Percentiles rank a stretch among this genome's conserved stretches.
These are phyloP conservation scores for Cnemophilus loriae DNA, from an alignment of 2,113 vertebrate genomes.

Conservation along the genomic window DNA sequence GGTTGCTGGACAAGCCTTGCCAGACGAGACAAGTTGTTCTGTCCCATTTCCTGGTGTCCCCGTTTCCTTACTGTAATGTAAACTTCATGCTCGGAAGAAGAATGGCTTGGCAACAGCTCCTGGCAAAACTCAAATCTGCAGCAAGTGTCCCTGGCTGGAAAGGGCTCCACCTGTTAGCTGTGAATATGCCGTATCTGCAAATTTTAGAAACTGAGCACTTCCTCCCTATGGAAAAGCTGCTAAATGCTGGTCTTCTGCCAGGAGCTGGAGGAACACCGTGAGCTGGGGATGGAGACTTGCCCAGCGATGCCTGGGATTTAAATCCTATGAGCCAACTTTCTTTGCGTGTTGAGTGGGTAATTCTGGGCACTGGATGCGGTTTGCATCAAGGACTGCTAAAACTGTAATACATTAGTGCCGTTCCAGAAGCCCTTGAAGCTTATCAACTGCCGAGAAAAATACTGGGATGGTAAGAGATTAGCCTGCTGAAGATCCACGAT, in stretches of 20 bases:
- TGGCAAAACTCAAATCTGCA: neutral
- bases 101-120: neutral
- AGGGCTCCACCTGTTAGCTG: slow-evolving; percentile 21
- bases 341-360: neutral
- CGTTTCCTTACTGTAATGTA: neutral
- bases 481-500: neutral
- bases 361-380: neutral
- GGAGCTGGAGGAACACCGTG: neutral
- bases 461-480: neutral
- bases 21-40: neutral
- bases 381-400: slow-evolving; percentile 8
- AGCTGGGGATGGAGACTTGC: slow-evolving; percentile 16
- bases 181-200: neutral
- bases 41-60: neutral
- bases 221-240: slow-evolving; percentile 61
- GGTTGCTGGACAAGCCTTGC: neutral
- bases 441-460: neutral
- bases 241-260: slow-evolving; percentile 20
- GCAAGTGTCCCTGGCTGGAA: neutral
- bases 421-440: neutral
- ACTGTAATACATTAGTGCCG: neutral
- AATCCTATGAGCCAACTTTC: neutral
- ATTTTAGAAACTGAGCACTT: slow-evolving; percentile 63
- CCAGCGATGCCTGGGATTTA: neutral
- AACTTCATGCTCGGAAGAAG: neutral